Percentiles rank a stretch among this genome's conserved stretches.
Evolutionary conservation across 2,888 invertebrate genomes (phyloP).

Genomic region (Beris chalybata): DNA sequence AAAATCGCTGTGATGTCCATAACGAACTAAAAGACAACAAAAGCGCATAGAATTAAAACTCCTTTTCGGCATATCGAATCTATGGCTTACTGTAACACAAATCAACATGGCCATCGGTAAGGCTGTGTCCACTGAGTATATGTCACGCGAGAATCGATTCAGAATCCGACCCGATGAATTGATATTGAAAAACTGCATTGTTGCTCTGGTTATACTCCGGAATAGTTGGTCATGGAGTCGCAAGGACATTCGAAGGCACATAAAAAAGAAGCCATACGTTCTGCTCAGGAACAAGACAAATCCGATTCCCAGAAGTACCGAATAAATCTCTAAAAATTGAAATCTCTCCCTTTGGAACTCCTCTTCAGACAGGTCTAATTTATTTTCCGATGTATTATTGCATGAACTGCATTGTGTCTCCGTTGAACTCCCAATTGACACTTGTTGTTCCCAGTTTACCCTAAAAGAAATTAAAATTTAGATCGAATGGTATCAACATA

Average conservation of each 20-base stretch:
- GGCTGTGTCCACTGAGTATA: slow-evolving; percentile 66
- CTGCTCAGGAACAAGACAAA: slow-evolving; percentile 60
- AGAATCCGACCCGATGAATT: slow-evolving; percentile 69
- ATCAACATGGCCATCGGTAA: slow-evolving; percentile 65
- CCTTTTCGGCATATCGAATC: too few relatives aligned
- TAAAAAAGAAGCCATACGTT: slow-evolving; percentile 67
- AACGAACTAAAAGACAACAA: slow-evolving; percentile 47
- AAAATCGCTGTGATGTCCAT: slow-evolving; percentile 59
- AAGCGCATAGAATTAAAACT: neutral
- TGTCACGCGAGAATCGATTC: slow-evolving; percentile 77
- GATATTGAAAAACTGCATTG: slow-evolving; percentile 77
- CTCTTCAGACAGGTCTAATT: too few relatives aligned
- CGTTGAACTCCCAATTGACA: too few relatives aligned
- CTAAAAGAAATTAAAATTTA: too few relatives aligned
- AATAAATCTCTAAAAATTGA: slow-evolving; percentile 50
- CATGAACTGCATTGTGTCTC: too few relatives aligned
- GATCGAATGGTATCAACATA: too few relatives aligned
- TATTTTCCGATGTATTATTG: too few relatives aligned
- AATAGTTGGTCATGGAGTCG: slow-evolving; percentile 80
- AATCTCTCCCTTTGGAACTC: slow-evolving; percentile 42
- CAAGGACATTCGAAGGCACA: slow-evolving; percentile 75
- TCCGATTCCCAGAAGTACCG: slow-evolving; percentile 47
- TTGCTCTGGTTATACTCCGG: slow-evolving; percentile 68
- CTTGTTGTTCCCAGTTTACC: too few relatives aligned
- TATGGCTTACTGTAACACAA: slow-evolving; percentile 60